Conservation (phyloP, 2,888 invertebrate genomes). For the Incurvaria masculella region DNA sequence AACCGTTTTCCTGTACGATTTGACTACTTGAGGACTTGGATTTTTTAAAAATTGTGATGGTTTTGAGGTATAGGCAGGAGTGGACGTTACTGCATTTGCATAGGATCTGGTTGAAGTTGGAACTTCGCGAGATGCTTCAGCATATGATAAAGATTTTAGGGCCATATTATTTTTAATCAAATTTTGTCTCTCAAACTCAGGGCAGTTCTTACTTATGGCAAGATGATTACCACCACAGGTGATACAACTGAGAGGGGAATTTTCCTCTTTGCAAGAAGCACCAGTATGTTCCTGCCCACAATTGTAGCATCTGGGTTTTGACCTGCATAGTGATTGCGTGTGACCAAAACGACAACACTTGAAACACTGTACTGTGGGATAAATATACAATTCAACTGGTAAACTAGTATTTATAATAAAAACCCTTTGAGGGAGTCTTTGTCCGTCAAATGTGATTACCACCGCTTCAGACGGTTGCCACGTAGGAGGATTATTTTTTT, state of each 20-base stretch:
- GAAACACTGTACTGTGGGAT: constrained; percentile 3
- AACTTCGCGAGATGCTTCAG: neutral
- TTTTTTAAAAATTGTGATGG: no score
- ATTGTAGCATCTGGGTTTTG: constrained; percentile 1
- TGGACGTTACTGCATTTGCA: neutral
- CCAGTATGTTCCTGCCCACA: constrained; percentile 1
- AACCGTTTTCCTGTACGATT: neutral
- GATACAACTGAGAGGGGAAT: neutral
- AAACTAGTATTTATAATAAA: constrained; percentile 1
- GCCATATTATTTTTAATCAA: neutral
- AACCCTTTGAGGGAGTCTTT: neutral
- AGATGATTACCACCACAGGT: neutral
- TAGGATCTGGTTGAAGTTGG: neutral
- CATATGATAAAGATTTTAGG: neutral
- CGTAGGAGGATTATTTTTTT: neutral
- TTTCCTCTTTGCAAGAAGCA: neutral
- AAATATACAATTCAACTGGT: constrained; percentile 1
- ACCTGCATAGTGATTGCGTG: neutral
- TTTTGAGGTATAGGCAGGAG: no score
- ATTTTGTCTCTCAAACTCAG: neutral
- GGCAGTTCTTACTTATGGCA: neutral
- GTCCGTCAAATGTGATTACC: constrained; percentile 2
- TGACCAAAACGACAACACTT: constrained; percentile 2
- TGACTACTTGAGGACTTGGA: no score
- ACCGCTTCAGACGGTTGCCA: neutral